Conservation (phyloP, 2,888 invertebrate species). For the Oligia latruncula region DNA sequence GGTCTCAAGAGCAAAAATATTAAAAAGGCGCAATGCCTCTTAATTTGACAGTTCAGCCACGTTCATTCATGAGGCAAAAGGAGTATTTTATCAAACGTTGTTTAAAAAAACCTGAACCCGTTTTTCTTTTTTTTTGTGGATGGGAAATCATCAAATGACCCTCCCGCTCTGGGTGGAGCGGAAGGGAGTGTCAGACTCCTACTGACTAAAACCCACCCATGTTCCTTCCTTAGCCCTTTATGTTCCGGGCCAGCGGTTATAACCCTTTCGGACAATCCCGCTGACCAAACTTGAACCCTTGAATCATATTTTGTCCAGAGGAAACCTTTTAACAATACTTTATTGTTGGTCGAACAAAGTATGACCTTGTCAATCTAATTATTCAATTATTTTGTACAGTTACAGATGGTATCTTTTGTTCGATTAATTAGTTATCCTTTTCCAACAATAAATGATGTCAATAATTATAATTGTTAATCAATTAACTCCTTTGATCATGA, state of each 20-base stretch:
- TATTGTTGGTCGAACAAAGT: constrained; percentile 8
- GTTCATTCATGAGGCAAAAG: neutral
- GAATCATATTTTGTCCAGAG: neutral
- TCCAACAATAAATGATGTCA: neutral
- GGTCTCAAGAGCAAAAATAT: too few species aligned
- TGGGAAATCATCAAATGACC: too few species aligned
- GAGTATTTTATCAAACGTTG: neutral
- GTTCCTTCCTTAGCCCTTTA: too few species aligned
- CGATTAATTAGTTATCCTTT: constrained; percentile 8
- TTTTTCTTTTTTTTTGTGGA: too few species aligned
- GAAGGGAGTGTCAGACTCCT: too few species aligned
- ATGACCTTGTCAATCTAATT: constrained; percentile 33
- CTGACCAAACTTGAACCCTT: neutral
- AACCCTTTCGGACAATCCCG: too few species aligned
- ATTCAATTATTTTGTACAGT: constrained; percentile 27
- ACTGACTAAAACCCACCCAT: too few species aligned
- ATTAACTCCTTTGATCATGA: constrained; percentile 5
- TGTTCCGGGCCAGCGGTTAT: too few species aligned
- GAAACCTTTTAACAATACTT: neutral
- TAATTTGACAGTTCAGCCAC: too few species aligned
- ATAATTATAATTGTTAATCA: constrained; percentile 3
- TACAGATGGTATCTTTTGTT: constrained; percentile 22
- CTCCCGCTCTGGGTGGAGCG: too few species aligned
- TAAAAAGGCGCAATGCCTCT: too few species aligned
- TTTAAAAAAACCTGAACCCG: neutral